Base-by-base conservation (phyloP, 2,888 invertebrate species). In the Acrocera orbiculus region DNA sequence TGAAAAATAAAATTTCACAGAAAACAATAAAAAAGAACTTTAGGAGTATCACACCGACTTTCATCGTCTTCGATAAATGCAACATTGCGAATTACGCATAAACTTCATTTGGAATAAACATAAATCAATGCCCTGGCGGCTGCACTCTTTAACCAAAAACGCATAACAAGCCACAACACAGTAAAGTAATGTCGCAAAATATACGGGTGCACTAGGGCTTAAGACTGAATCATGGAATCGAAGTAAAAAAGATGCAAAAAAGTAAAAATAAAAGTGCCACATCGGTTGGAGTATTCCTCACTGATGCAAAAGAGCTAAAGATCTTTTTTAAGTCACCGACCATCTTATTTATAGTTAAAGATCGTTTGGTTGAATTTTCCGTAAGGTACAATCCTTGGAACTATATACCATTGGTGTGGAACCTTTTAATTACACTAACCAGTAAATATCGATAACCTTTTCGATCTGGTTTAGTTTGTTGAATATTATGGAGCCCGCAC, bases 271-370 rank as follows among this genome's bases (percentile, higher is more conserved):
- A 14, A 27, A 27, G 26, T 11, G 10, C n/a, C 10, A 9, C 23
- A 17, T 28, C 32, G 33, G 33, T 32, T 27, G 26, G 33, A 27
- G 32, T 26, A 35, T 30, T 30, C 30, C 29, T 33, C 23, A 31
- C 38, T 39, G 34, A 39, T 36, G 39, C 36, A 34, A 39, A 39
- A 31, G 34, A 36, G 31, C 27, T 31, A 28, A 16, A 27, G 34
- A 39, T 36, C 38, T 34, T 34, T 39, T 39, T 39, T 30, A 39
- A 39, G 39, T 39, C 39, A 39, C 39, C 39, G 39, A 36, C 35
- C 32, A 30, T 30, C 33, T 34, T 34, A 28, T 34, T 34, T 23
- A 34, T 28, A 28, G 20, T 17, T 16, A n/a, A n/a, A 32, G 23
- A 31, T 23, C 16, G 24, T 28, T 14, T 27, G 22, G 33, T 28